Conservation (phyloP, 2,797 vertebrate genomes). For the Erithacus rubecula region DNA sequence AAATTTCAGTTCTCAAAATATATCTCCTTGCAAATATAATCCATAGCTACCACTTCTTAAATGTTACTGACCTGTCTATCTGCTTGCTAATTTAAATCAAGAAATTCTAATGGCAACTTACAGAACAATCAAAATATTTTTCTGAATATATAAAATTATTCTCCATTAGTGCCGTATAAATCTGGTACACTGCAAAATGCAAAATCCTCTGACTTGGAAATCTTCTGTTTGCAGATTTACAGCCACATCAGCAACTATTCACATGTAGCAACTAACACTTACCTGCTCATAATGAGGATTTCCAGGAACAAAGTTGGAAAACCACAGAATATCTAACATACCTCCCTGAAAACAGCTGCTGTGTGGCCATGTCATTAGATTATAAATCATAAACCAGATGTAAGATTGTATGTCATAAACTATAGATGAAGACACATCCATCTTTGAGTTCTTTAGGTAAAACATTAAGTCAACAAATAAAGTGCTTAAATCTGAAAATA, state of each 20-base stretch:
- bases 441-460: not conserved
- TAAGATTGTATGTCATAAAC: not conserved
- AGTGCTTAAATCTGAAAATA: not conserved
- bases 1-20: not conserved
- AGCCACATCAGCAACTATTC: not conserved
- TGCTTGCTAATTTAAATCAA: not conserved
- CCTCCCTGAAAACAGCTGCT: not conserved
- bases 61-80: not conserved
- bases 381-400: not conserved
- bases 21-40: not conserved
- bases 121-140: not conserved
- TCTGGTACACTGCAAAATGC: not conserved
- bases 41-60: not conserved
- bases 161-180: not conserved
- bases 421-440: not conserved
- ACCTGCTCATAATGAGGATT: not conserved
- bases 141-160: not conserved
- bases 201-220: not conserved
- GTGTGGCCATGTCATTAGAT: not conserved
- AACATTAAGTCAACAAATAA: not conserved
- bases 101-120: not conserved
- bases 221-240: conserved; percentile 6
- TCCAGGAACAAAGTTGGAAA: conserved; percentile 25
- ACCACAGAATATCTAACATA: not conserved
- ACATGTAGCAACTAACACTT: not conserved